Conservation (phyloP, 2,888 invertebrate species). For the Rhodophaea formosa region DNA sequence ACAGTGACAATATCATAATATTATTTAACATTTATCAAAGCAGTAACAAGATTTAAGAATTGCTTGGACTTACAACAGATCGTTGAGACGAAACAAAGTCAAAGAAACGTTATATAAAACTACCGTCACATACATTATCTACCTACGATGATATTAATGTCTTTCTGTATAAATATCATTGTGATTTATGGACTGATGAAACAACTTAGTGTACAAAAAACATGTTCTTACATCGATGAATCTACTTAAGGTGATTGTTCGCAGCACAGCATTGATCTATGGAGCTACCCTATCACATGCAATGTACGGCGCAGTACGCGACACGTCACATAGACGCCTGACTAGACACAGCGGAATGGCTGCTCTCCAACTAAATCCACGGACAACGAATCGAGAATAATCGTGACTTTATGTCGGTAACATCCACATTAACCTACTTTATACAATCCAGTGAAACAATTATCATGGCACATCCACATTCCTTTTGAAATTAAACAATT, state of each 20-base stretch:
- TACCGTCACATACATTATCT: constrained; percentile 69
- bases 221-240: constrained; percentile 43
- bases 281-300: constrained; percentile 61
- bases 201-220: constrained; percentile 34
- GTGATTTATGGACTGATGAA: constrained; percentile 46
- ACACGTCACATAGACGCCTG: constrained; percentile 45
- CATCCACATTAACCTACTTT: constrained; percentile 72
- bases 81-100: constrained; percentile 45
- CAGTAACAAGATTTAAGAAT: constrained; percentile 59
- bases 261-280: constrained; percentile 52
- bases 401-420: constrained; percentile 41
- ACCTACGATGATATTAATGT: constrained; percentile 58
- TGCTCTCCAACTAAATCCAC: constrained; percentile 35
- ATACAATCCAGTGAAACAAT: constrained; percentile 65
- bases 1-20: constrained; percentile 56
- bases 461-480: not conserved
- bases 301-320: constrained; percentile 47
- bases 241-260: constrained; percentile 56
- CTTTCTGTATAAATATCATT: constrained; percentile 42
- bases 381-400: constrained; percentile 32
- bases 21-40: constrained; percentile 67
- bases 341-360: constrained; percentile 67
- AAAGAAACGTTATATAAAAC: constrained; percentile 54
- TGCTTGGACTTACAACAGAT: constrained; percentile 54
- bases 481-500: too few species aligned